Base-by-base conservation (phyloP, 1,140 invertebrate species). In the Sminthurinus signatus region DNA sequence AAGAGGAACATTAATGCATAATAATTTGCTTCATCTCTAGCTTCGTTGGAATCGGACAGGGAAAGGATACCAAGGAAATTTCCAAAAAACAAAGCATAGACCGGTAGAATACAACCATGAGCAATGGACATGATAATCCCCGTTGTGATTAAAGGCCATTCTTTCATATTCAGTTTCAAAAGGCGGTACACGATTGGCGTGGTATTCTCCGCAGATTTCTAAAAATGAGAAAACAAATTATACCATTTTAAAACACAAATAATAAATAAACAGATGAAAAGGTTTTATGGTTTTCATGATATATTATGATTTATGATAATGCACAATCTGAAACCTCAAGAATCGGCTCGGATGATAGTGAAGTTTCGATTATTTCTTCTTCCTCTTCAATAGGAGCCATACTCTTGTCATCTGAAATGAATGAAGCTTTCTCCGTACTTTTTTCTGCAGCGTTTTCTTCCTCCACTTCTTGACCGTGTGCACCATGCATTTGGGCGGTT, bases 71-170 rank as follows among this genome's bases (percentile, higher is more conserved):
- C 84, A 63, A 89, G 82, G 64, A 93, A 86, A 74, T 93, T 86
- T 51, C 89, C 88, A 72, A 94, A 91, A 2, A 93, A 74, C 10
- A 94, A 79, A 1, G 90, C 88, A 76, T 90, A 93, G 3, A 82
- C 79, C 0, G 91, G 90, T 64, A 89, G 86, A 1, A 85, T 83
- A 0, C 82, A 81, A 2, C 92, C 91, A 32, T 87, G 83, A 31
- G 85, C 75, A 0, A 85, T 75, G 4, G 89, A 84, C 0, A 84
- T 83, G 0, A 92, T 60, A 58, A 84, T 80, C 2, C 89, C 91
- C 43, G 85, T 74, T 1, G 86, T 42, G 72, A 93, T 86, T 51
- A 81, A 82, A 19, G 78, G 81, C 84, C 88, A 92, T 77, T 94
- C 91, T 0, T 86, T 84, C 25, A 80, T 78, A 74, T 91, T 93